Percentiles rank a stretch among this genome's conserved stretches.
Evolutionary conservation across 2,797 vertebrate species (phyloP).

Genomic region (Zenarchopterus dispar): DNA sequence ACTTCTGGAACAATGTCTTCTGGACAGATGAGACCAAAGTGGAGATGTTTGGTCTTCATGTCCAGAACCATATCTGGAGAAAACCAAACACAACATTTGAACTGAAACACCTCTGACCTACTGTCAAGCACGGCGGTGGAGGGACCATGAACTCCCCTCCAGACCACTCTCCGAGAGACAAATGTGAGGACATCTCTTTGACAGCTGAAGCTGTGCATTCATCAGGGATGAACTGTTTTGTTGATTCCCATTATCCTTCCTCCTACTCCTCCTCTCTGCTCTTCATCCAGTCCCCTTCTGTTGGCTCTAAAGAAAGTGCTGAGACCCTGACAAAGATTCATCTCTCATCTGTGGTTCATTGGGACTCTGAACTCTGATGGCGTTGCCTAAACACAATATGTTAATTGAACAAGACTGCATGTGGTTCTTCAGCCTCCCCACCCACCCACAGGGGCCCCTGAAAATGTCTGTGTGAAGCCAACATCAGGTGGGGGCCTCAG

Average conservation of each 20-base stretch:
- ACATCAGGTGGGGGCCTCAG: slow-evolving; percentile 50
- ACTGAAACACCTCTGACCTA: no score
- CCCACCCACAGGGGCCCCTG: slow-evolving; percentile 17
- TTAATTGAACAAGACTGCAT: slow-evolving; percentile 32
- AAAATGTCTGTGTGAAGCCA: slow-evolving; percentile 29
- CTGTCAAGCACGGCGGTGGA: no score
- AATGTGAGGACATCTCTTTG: no score
- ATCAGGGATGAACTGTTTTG: no score
- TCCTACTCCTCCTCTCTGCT: slow-evolving; percentile 1
- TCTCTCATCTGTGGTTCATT: slow-evolving; percentile 51
- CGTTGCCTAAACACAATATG: slow-evolving; percentile 61
- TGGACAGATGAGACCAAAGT: no score
- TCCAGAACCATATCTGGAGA: no score
- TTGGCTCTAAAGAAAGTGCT: slow-evolving; percentile 23
- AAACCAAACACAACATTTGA: no score
- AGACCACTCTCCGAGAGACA: no score
- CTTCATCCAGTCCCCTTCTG: neutral
- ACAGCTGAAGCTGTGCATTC: no score
- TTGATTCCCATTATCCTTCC: neutral
- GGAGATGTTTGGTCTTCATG: no score
- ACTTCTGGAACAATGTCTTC: no score
- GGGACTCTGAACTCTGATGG: slow-evolving; percentile 68
- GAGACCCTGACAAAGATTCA: slow-evolving; percentile 37
- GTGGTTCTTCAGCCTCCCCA: slow-evolving; percentile 11
- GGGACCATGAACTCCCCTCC: no score